These are phyloP conservation scores for Chinchilla lanigera DNA, from an alignment of 2,113 vertebrate species.

Conservation along the genomic window DNA sequence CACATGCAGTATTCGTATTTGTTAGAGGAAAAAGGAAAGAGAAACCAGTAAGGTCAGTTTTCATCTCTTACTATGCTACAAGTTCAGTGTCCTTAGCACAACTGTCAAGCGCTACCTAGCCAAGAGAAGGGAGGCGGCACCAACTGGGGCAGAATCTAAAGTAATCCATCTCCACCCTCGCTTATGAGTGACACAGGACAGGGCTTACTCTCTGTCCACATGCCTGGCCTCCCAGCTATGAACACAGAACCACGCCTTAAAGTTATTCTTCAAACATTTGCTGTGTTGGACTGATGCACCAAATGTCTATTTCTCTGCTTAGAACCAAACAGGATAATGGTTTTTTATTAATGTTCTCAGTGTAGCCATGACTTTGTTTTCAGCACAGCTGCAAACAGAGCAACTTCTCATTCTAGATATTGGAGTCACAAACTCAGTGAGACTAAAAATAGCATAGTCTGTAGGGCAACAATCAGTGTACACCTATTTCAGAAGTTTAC, in stretches of 20 bases:
- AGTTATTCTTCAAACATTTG: neutral
- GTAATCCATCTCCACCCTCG: neutral
- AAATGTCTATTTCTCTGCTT: neutral
- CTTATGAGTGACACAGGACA: neutral
- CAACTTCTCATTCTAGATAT: neutral
- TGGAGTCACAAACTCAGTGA: neutral
- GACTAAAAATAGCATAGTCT: neutral
- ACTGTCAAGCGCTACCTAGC: neutral
- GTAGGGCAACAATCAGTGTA: neutral
- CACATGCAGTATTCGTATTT: neutral
- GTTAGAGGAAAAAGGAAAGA: neutral
- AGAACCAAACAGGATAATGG: neutral
- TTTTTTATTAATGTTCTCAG: slow-evolving; percentile 15
- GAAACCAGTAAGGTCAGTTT: neutral
- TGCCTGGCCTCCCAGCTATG: neutral
- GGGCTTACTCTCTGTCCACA: neutral
- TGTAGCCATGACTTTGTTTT: neutral
- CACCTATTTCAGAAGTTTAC: neutral
- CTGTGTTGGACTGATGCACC: neutral
- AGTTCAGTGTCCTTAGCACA: neutral
- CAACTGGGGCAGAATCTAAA: neutral
- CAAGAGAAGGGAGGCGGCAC: neutral
- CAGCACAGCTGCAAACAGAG: neutral
- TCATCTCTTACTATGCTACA: neutral
- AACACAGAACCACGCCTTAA: neutral